Evolutionary conservation across 2,113 vertebrate genomes (phyloP), one percentile per base, ranked within the genome.

Genomic region (Malurus elegans): DNA sequence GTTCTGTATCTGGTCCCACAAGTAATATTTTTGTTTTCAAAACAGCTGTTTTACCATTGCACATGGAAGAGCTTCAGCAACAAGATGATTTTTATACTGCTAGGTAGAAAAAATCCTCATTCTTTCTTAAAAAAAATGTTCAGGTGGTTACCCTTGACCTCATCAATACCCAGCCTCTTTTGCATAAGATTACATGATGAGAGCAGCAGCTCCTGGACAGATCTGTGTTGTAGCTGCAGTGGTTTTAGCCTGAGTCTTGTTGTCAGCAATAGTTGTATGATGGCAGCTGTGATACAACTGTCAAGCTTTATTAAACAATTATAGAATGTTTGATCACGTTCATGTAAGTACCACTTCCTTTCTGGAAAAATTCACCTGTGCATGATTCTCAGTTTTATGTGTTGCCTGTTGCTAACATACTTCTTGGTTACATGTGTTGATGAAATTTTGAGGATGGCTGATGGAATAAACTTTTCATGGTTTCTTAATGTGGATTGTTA

Each of bases 171-270:
- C 45, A 54, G 13, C 21, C 42, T 72, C 6, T n/a, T 85, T 69
- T 48, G 21, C 21, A 20, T 1, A 6, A 24, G 48, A n/a, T 44
- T 29, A 18, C 0, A 0, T 28, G 21, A 36, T 21, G 20, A 62
- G 26, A 47, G 26, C 47, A 79, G 61, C 31, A 57, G 53, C 31
- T 83, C 65, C 72, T 42, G 47, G 38, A n/a, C 36, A 71, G 54
- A 8, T 57, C 1, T 34, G 10, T 57, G 42, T 25, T 11, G 0
- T 45, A 60, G 23, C 53, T 89, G 54, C n/a, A n/a, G 19, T 42
- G 29, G 44, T 44, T 83, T 79, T 57, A 65, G 25, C 29, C 32
- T 11, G 34, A 44, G 19, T 29, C 29, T 47, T 72, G 3, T 29
- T 10, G 1, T 28, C 38, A 48, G 29, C 42, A 64, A 2, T 26